These are phyloP conservation scores for Euleptes europaea DNA, from an alignment of 2,113 vertebrate species.

Conservation along the genomic window DNA sequence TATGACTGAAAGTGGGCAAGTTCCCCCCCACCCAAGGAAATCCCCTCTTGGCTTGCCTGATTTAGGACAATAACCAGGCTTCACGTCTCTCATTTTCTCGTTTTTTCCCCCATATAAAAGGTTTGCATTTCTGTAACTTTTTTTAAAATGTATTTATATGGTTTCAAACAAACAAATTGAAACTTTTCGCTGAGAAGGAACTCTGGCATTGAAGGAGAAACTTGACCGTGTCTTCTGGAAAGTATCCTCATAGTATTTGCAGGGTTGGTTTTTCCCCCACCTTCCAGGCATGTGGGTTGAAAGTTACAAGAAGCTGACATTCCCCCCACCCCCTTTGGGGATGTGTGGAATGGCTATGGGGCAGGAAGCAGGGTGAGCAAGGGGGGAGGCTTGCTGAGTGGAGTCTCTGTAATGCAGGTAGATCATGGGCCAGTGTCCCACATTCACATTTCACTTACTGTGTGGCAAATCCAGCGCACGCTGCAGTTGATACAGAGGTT, in stretches of 20 bases:
- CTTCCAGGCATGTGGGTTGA: rapidly evolving
- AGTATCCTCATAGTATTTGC: background rate
- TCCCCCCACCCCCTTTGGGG: too few relatives aligned
- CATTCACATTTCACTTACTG: background rate
- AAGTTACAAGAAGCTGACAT: background rate
- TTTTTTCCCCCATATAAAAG: slow-evolving; percentile 53
- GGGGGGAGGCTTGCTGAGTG: background rate
- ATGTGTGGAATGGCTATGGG: too few relatives aligned
- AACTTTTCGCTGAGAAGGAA: slow-evolving; percentile 56
- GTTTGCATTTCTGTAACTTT: slow-evolving; percentile 61
- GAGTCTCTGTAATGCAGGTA: background rate
- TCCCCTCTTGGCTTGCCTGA: slow-evolving; percentile 43
- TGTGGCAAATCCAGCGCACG: background rate
- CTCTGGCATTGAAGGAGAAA: slow-evolving; percentile 3
- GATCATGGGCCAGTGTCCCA: background rate
- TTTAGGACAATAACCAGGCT: slow-evolving; percentile 60
- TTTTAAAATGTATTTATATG: slow-evolving; percentile 61
- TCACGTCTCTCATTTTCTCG: slow-evolving; percentile 67
- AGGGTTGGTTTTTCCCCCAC: background rate
- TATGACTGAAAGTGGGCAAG: slow-evolving; percentile 55
- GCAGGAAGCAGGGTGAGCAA: background rate
- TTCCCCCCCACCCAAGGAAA: slow-evolving; percentile 10
- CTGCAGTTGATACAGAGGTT: background rate
- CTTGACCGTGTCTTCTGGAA: slow-evolving; percentile 1
- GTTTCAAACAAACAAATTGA: slow-evolving; percentile 48